Evolutionary conservation across 1,140 invertebrate species (phyloP).

Genomic region (Drosophila oshimai): DNA sequence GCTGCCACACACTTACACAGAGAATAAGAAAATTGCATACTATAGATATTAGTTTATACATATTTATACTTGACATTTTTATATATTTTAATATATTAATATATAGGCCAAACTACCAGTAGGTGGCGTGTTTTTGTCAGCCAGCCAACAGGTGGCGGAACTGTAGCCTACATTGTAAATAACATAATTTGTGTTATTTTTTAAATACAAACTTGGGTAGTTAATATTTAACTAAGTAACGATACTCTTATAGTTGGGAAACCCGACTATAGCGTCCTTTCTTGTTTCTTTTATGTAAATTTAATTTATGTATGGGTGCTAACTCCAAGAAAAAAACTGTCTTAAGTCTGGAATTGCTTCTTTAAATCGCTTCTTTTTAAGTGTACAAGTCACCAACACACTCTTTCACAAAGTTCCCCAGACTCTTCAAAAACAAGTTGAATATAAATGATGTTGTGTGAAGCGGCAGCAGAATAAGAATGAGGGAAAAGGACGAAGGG

Average conservation of each 20-base stretch:
- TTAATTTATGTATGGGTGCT: too few species aligned
- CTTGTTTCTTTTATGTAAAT: background rate
- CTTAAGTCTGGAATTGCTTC: fast-evolving
- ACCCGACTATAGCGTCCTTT: too few species aligned
- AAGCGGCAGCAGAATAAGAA: slow-evolving; percentile 48
- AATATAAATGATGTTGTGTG: slow-evolving; percentile 81
- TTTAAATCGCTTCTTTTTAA: background rate
- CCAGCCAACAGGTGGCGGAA: too few species aligned
- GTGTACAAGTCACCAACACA: background rate
- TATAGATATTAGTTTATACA: background rate
- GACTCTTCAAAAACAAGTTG: slow-evolving; percentile 75
- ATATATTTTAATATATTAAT: too few species aligned
- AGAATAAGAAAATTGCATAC: background rate
- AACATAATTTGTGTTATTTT: background rate
- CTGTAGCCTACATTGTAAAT: too few species aligned
- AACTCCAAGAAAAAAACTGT: too few species aligned
- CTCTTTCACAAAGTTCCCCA: slow-evolving; percentile 22
- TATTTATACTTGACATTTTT: too few species aligned
- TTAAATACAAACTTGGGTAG: background rate
- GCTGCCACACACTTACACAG: slow-evolving; percentile 50
- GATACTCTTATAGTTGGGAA: too few species aligned
- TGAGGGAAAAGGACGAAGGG: slow-evolving; percentile 11
- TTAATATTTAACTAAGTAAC: too few species aligned
- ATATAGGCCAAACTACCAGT: too few species aligned
- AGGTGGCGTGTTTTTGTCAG: too few species aligned